Percentiles rank a stretch among this genome's conserved stretches.
phyloP scores from a whole-genome alignment of 2,113 vertebrate genomes.

The Dipodomys spectabilis region DNA sequence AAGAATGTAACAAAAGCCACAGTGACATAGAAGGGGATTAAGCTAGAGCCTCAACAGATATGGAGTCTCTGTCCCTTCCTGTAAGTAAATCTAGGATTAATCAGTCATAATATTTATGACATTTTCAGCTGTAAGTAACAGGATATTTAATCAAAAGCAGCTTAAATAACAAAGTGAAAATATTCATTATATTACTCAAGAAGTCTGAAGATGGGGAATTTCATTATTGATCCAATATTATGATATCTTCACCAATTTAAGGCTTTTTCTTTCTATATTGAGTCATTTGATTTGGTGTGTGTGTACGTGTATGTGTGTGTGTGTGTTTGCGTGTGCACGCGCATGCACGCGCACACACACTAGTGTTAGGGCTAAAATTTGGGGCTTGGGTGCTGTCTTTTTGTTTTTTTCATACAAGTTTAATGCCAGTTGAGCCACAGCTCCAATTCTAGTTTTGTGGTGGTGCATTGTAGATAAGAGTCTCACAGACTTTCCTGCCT shows the following conservation, averaged over 20 bases:
- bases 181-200: not conserved
- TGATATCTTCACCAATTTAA: not conserved
- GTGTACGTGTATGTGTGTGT: too few relatives aligned
- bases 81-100: not conserved
- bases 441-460: too few relatives aligned
- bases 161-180: slow-evolving; percentile 14
- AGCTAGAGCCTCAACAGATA: not conserved
- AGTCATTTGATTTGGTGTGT: not conserved
- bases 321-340: too few relatives aligned
- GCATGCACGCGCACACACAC: too few relatives aligned
- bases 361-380: too few relatives aligned
- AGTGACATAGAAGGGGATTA: not conserved
- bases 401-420: too few relatives aligned
- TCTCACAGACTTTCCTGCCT: too few relatives aligned
- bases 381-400: too few relatives aligned
- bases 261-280: not conserved
- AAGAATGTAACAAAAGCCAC: not conserved
- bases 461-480: too few relatives aligned
- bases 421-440: too few relatives aligned
- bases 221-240: not conserved
- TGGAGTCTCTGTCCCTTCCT: not conserved
- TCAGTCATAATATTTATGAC: not conserved
- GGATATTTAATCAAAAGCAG: slow-evolving; percentile 8
- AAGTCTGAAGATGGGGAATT: slow-evolving; percentile 7
- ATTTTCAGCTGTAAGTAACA: slow-evolving; percentile 14